Percentiles rank a stretch among this genome's conserved stretches.
These are phyloP conservation scores for Philhelius pedissequus DNA, from an alignment of 2,888 invertebrate genomes.

Conservation along the genomic window DNA sequence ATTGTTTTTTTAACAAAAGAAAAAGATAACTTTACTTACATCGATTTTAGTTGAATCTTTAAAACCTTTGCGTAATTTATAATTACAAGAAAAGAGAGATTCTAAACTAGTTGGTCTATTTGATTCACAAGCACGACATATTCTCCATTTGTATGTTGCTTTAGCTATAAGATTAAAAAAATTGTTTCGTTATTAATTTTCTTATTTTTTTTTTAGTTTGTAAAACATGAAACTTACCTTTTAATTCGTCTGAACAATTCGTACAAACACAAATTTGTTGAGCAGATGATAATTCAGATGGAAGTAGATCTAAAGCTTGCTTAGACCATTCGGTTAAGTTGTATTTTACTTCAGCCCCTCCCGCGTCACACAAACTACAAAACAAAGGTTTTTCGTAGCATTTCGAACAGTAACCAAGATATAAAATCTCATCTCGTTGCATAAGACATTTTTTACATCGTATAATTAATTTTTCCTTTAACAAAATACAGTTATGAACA, in stretches of 20 bases:
- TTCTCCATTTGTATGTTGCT: not conserved
- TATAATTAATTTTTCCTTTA: not conserved
- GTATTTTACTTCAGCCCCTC: not conserved
- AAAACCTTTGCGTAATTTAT: not conserved
- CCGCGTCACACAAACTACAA: not conserved
- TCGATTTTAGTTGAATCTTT: not conserved
- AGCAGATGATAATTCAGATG: not conserved
- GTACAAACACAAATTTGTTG: not conserved
- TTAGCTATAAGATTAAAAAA: not conserved
- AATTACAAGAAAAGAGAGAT: not conserved
- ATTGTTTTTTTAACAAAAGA: no score
- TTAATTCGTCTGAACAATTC: not conserved
- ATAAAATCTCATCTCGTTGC: not conserved
- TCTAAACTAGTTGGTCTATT: not conserved
- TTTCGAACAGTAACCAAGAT: not conserved
- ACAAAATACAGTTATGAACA: not conserved
- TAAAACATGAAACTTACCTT: not conserved
- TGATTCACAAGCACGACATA: not conserved
- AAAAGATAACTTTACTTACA: not conserved
- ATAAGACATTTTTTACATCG: not conserved
- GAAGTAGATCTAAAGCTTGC: not conserved
- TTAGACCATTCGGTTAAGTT: not conserved
- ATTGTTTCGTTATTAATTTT: not conserved
- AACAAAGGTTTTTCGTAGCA: not conserved
- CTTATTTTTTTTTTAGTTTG: not conserved